Percentiles rank a stretch among this genome's conserved stretches.
Evolutionary conservation across 2,888 invertebrate genomes (phyloP).

Genomic region (Ptycholaimellus sp.): DNA sequence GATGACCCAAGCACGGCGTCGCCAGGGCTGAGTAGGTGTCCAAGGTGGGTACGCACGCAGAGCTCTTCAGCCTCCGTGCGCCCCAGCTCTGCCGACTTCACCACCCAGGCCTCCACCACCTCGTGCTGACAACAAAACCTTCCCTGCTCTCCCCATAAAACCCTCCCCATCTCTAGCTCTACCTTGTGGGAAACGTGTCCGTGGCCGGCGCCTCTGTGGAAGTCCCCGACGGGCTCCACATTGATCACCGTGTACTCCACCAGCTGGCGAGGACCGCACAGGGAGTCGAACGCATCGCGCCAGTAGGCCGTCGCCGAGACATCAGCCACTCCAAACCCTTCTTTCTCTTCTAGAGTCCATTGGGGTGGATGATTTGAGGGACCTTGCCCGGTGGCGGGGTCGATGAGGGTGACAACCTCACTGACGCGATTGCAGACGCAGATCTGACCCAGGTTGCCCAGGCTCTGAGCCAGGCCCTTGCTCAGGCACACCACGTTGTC

Average conservation of each 20-base stretch:
- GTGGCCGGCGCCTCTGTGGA: constrained; percentile 43
- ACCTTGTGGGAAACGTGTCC: constrained; percentile 64
- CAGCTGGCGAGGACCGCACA: constrained; percentile 70
- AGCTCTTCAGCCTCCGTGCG: constrained; percentile 25
- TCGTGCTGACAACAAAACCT: constrained; percentile 39
- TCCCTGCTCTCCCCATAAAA: constrained; percentile 44
- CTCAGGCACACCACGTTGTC: too few relatives aligned
- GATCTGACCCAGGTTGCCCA: constrained; percentile 64
- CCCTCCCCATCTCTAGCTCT: constrained; percentile 69
- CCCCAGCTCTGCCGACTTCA: constrained; percentile 39
- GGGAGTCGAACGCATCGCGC: constrained; percentile 57
- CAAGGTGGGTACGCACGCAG: constrained; percentile 73
- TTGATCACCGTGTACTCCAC: constrained; percentile 83
- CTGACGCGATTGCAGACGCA: constrained; percentile 69
- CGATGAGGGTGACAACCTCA: constrained; percentile 68
- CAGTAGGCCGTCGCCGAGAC: constrained; percentile 56
- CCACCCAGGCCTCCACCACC: constrained; percentile 75
- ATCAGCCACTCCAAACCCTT: too few relatives aligned
- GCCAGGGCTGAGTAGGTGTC: constrained; percentile 68
- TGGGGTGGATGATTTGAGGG: constrained; percentile 11
- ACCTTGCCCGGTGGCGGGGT: constrained; percentile 39
- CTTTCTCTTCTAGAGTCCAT: too few relatives aligned
- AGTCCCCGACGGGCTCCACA: constrained; percentile 48
- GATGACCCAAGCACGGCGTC: constrained; percentile 58
- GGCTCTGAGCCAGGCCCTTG: constrained; percentile 55